phyloP scores from a whole-genome alignment of 1,140 invertebrate species.

The Orchesella cincta region DNA sequence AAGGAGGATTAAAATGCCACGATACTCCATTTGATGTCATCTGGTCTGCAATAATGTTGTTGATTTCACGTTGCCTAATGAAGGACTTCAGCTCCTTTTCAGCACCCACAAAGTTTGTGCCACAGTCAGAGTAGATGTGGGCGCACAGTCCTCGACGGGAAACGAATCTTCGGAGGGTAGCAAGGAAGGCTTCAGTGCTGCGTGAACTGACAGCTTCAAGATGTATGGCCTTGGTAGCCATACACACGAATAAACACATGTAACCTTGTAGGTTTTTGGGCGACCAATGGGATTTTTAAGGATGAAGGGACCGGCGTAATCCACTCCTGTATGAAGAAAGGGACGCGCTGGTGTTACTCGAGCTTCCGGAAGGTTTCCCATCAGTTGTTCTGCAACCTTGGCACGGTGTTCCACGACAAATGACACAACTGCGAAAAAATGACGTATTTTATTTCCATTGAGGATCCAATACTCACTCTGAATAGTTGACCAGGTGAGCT shows the following conservation, averaged over 20 bases:
- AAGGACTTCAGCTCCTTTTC: slow-evolving; percentile 41
- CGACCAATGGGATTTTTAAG: slow-evolving; percentile 49
- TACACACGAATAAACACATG: slow-evolving; percentile 39
- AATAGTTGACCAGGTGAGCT: neutral
- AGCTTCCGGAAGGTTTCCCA: neutral
- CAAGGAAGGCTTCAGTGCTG: slow-evolving; percentile 37
- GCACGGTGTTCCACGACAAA: slow-evolving; percentile 20
- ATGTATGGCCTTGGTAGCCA: slow-evolving; percentile 42
- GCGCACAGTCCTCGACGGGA: slow-evolving; percentile 37
- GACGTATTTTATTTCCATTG: neutral
- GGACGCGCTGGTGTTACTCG: slow-evolving; percentile 39
- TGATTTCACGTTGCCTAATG: neutral
- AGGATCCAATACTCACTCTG: slow-evolving; percentile 29
- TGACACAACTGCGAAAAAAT: slow-evolving; percentile 31
- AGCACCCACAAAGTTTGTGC: slow-evolving; percentile 54
- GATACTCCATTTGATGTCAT: slow-evolving; percentile 33
- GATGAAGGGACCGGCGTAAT: slow-evolving; percentile 56
- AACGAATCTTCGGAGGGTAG: slow-evolving; percentile 43
- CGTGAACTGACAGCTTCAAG: slow-evolving; percentile 41
- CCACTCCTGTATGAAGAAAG: slow-evolving; percentile 55
- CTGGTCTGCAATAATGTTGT: neutral
- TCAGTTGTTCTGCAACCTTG: neutral
- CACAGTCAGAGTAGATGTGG: slow-evolving; percentile 54
- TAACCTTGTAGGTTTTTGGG: slow-evolving; percentile 39
- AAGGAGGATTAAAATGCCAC: slow-evolving; percentile 54